Conservation (phyloP, 2,888 invertebrate genomes). For the Camptogramma bilineatum region DNA sequence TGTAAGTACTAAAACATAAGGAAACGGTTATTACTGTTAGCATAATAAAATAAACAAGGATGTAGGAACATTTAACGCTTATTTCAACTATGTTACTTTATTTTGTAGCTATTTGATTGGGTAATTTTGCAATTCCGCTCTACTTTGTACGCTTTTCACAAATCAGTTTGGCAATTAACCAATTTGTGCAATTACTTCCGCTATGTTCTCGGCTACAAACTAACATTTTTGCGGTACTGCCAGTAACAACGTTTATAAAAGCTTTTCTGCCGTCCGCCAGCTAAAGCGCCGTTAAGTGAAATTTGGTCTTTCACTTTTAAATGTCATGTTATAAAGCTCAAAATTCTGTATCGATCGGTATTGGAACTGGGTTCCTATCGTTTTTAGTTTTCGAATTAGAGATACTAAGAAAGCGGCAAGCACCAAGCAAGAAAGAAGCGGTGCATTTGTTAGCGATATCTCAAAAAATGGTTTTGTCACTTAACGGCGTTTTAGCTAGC, state of each 20-base stretch:
- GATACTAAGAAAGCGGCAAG: too few species aligned
- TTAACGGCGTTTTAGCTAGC: too few species aligned
- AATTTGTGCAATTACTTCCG: slow-evolving; percentile 21
- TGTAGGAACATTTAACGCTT: background rate
- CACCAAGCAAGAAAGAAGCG: too few species aligned
- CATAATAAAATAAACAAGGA: background rate
- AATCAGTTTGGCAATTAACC: slow-evolving; percentile 18
- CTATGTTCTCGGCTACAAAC: slow-evolving; percentile 2
- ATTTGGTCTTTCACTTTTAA: too few species aligned
- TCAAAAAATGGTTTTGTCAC: too few species aligned
- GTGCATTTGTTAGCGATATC: too few species aligned
- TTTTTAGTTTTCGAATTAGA: too few species aligned
- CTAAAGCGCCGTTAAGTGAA: too few species aligned
- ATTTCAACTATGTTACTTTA: background rate
- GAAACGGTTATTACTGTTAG: background rate
- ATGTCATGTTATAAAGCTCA: too few species aligned
- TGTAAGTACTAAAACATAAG: background rate
- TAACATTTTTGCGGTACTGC: background rate
- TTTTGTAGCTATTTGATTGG: background rate
- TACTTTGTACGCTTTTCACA: slow-evolving; percentile 6
- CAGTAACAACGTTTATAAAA: background rate
- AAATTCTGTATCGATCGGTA: too few species aligned
- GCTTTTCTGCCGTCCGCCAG: too few species aligned
- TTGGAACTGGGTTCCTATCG: too few species aligned
- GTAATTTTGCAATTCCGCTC: background rate